These are phyloP conservation scores for Aphelinus atriplicis DNA, from an alignment of 1,140 invertebrate genomes.

Conservation along the genomic window DNA sequence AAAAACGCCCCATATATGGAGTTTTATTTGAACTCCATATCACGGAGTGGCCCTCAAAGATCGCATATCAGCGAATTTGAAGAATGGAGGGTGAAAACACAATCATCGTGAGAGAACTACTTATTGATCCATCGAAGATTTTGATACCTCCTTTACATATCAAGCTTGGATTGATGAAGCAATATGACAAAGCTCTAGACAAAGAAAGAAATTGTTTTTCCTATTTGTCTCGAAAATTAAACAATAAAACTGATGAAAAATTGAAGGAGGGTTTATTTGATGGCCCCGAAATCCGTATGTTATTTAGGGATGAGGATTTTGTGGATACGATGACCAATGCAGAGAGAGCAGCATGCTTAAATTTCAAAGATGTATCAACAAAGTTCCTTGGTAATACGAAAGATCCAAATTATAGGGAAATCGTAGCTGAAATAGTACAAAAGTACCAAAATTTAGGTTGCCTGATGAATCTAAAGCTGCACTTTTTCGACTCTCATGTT, in stretches of 20 bases:
- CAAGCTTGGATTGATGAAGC: no score
- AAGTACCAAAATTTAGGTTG: slow-evolving; percentile 25
- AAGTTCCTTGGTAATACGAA: slow-evolving; percentile 8
- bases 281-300: slow-evolving; percentile 34
- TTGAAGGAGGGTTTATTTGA: slow-evolving; percentile 47
- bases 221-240: slow-evolving; percentile 30
- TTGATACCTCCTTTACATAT: no score
- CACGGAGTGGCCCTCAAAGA: no score
- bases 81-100: no score
- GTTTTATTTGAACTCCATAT: no score
- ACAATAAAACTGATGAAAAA: slow-evolving; percentile 41
- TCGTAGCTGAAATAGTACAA: slow-evolving; percentile 31
- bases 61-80: no score
- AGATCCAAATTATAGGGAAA: slow-evolving; percentile 18
- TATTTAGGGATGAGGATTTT: slow-evolving; percentile 8
- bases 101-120: no score
- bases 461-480: slow-evolving; percentile 37
- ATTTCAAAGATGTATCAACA: slow-evolving; percentile 29
- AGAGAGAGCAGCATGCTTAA: slow-evolving; percentile 32
- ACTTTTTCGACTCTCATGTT: slow-evolving; percentile 50
- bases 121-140: no score
- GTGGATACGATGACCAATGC: slow-evolving; percentile 26
- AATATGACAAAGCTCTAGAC: no score
- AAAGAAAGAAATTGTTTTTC: slow-evolving; percentile 46
- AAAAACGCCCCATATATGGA: no score